Evolutionary conservation across 2,113 vertebrate species (phyloP).

Genomic region (Microtus richardsoni): DNA sequence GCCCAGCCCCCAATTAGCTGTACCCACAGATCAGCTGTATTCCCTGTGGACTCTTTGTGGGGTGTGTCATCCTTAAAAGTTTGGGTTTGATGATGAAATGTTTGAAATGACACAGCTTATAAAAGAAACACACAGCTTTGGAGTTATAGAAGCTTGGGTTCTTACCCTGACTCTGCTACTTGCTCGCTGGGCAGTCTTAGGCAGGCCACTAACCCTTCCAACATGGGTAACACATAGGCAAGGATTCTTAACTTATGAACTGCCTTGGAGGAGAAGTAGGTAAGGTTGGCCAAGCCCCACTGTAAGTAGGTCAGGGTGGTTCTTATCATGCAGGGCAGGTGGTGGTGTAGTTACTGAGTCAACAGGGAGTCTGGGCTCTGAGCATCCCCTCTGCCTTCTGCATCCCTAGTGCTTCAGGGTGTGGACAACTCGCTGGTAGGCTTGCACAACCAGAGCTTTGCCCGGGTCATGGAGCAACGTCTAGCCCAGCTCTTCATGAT

Average conservation of each 20-base stretch:
- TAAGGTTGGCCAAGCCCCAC: neutral
- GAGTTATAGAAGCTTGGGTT: neutral
- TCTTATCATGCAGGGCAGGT: neutral
- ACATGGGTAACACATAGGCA: neutral
- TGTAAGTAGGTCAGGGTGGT: neutral
- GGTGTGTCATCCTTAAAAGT: neutral
- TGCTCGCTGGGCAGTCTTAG: neutral
- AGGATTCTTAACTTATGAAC: neutral
- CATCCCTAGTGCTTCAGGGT: constrained; percentile 94
- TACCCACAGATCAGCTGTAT: too few species aligned
- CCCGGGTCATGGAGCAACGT: constrained; percentile 97
- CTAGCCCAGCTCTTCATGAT: constrained; percentile 95
- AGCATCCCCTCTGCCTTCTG: constrained; percentile 51
- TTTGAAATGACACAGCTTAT: neutral
- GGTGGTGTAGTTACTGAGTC: neutral
- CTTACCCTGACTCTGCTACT: neutral
- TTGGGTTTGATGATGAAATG: neutral
- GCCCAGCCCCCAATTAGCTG: neutral
- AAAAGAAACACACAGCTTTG: neutral
- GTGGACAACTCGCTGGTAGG: constrained; percentile 94
- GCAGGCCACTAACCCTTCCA: neutral
- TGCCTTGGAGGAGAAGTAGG: neutral
- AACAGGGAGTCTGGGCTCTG: neutral
- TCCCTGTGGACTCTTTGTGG: neutral
- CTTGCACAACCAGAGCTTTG: constrained; percentile 97